Evolutionary conservation across 2,888 invertebrate species (phyloP), one percentile per base, ranked within the genome.

Genomic region (Papilio demoleus): DNA sequence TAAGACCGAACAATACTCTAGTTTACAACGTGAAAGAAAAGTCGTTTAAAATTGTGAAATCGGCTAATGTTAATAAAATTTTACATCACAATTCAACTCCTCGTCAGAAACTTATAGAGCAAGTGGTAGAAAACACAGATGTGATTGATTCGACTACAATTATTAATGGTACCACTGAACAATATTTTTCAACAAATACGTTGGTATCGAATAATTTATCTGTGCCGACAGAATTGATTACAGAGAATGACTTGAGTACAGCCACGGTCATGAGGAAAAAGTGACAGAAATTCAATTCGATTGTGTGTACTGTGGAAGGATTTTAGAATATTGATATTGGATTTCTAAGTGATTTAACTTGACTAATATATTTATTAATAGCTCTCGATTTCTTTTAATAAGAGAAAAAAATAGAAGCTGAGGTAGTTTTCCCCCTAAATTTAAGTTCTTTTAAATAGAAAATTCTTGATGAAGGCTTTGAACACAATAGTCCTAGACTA

Each of bases 1-100:
- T 70, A 27, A 58, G 27, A 58, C 50, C 70, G 2, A 67, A 70
- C 34, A 53, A 53, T n/a, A 66, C 65, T 27, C 58, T 70, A 4
- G 14, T 70, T 12, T 66, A 62, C 22, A 53, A 70, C 38, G 45
- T 66, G 11, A 12, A 38, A 2, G 58, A 65, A 14, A 53, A 70
- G n/a, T 42, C 69, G 4, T 38, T 70, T 8, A 31, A 65, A 62
- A 62, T 70, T 9, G 65, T 69, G 1, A 50, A 24, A 14, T 22
- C 11, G 14, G 8, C 36, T 6, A 22, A 27, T 14, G 1, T n/a
- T 22, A 40, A 65, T 22, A 67, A 53, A 4, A 50, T 19, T 17
- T 22, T 53, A 2, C 17, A 8, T 19, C 19, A 9, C 22, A 36
- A 12, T 34, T 36, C 12, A 2, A 38, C 24, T 45, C 11, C 22